These are phyloP conservation scores for Acanthurus tractus DNA, from an alignment of 2,797 vertebrate species.

Conservation along the genomic window DNA sequence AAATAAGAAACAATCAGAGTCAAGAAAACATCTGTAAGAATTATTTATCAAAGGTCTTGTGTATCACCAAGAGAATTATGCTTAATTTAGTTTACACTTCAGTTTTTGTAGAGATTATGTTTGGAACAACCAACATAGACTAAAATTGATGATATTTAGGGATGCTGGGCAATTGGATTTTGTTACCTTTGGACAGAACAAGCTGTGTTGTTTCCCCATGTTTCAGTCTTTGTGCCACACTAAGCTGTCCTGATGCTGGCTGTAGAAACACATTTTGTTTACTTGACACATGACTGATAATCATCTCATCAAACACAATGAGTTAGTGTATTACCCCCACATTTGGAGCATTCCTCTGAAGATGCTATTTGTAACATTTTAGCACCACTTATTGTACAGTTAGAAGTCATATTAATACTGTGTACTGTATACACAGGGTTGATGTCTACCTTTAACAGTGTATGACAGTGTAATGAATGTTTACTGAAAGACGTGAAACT, in stretches of 20 bases:
- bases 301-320: neutral
- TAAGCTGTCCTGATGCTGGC: conserved; percentile 1
- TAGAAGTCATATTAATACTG: too few species aligned
- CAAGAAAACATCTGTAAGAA: neutral
- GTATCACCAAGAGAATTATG: neutral
- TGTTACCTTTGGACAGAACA: too few species aligned
- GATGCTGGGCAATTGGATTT: neutral
- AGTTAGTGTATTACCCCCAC: neutral
- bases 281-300: neutral
- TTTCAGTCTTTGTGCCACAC: neutral
- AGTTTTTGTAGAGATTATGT: neutral
- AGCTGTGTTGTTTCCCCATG: neutral
- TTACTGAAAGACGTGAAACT: too few species aligned
- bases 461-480: too few species aligned
- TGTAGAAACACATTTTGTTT: neutral
- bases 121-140: neutral
- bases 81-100: neutral
- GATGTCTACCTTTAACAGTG: too few species aligned
- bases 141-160: neutral
- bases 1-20: neutral
- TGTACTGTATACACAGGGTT: too few species aligned
- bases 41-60: neutral
- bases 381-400: too few species aligned
- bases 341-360: neutral
- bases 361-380: too few species aligned